Percentiles rank a stretch among this genome's conserved stretches.
Conservation (phyloP, 2,797 vertebrate species). For the Eidolon dupreanum region DNA sequence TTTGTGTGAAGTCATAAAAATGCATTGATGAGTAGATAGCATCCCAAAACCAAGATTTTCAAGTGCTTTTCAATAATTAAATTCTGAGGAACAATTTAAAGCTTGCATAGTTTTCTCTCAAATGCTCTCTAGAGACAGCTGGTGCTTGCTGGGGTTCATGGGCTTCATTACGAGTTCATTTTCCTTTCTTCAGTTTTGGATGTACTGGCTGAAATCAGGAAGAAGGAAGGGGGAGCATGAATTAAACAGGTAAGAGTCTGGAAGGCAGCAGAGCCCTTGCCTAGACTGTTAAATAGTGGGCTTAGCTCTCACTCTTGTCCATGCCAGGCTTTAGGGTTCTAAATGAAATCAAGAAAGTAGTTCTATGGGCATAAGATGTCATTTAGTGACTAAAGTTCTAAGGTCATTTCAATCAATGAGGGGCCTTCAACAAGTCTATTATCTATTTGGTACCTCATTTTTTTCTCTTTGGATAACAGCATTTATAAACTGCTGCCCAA, state of each 20-base stretch:
- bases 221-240: not conserved
- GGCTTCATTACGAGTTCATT: conserved; percentile 73
- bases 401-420: not conserved
- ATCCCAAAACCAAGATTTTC: conserved; percentile 75
- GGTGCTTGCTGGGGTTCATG: conserved; percentile 74
- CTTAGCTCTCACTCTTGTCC: not conserved
- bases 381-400: not conserved
- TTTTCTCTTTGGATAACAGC: not conserved
- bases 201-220: conserved; percentile 1
- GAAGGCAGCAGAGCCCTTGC: not conserved
- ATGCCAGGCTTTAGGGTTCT: not conserved
- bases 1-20: conserved; percentile 67
- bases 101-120: conserved; percentile 76
- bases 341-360: not conserved
- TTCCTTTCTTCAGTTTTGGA: conserved; percentile 63
- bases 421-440: not conserved
- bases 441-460: not conserved
- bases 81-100: conserved; percentile 83
- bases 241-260: not conserved
- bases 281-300: not conserved
- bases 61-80: conserved; percentile 82
- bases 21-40: conserved; percentile 58
- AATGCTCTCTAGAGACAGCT: conserved; percentile 76
- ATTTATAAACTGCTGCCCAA: not conserved
- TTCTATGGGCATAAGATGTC: not conserved